phyloP scores from a whole-genome alignment of 2,888 invertebrate genomes.

The Andrena camellia region DNA sequence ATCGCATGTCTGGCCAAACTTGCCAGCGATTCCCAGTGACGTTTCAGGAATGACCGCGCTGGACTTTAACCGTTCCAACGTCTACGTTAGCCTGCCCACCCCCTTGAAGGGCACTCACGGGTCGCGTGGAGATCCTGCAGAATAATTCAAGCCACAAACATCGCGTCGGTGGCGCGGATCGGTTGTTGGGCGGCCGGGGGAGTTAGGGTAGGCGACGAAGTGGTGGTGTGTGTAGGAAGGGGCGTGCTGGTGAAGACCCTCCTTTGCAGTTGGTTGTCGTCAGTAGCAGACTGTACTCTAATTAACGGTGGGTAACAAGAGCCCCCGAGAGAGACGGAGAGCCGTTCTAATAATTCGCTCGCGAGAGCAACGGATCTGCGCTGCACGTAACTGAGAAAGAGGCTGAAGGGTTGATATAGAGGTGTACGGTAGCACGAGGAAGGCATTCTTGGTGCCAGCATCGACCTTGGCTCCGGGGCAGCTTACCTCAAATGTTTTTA shows the following conservation, averaged over 20 bases:
- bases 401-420: slow-evolving; percentile 1
- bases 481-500: slow-evolving; percentile 60
- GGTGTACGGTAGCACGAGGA: slow-evolving; percentile 3
- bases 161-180: slow-evolving; percentile 71
- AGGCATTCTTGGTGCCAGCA: slow-evolving; percentile 28
- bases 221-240: slow-evolving; percentile 45
- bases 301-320: slow-evolving; percentile 79
- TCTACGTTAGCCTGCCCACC: slow-evolving; percentile 23
- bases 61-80: slow-evolving; percentile 6
- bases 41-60: slow-evolving; percentile 19
- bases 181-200: slow-evolving; percentile 58
- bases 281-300: slow-evolving; percentile 80
- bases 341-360: slow-evolving; percentile 76
- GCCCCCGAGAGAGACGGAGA: slow-evolving; percentile 73
- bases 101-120: slow-evolving; percentile 56
- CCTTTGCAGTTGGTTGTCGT: slow-evolving; percentile 77
- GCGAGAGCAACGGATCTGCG: slow-evolving; percentile 41
- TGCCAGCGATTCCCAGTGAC: neutral
- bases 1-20: neutral
- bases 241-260: slow-evolving; percentile 68
- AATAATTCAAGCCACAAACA: slow-evolving; percentile 78
- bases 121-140: slow-evolving; percentile 63
- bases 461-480: slow-evolving; percentile 34
- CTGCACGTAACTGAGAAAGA: slow-evolving; percentile 13
- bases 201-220: slow-evolving; percentile 47